These are phyloP conservation scores for Porites rus DNA, from an alignment of 92 coral and sea anemone genomes.

Conservation along the genomic window DNA sequence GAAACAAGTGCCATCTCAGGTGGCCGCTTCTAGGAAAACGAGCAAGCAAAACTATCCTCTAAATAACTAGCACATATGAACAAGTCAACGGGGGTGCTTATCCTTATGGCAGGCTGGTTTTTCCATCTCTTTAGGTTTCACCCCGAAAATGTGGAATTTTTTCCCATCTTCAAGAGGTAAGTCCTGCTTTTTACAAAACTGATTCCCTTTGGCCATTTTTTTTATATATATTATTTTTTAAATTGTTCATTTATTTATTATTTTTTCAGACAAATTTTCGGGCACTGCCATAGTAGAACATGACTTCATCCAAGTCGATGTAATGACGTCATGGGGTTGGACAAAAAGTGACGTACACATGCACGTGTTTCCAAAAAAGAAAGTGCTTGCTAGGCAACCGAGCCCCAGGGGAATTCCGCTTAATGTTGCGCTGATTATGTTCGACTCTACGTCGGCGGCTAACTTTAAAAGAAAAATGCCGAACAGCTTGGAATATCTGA, in stretches of 20 bases:
- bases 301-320: slow-evolving; percentile 84
- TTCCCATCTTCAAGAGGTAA: too few species aligned
- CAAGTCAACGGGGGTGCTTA: too few species aligned
- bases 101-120: too few species aligned
- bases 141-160: too few species aligned
- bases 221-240: too few species aligned
- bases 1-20: too few species aligned
- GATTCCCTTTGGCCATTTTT: too few species aligned
- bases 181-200: too few species aligned
- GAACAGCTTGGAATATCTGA: background rate
- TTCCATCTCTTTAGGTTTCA: too few species aligned
- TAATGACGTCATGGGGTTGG: slow-evolving; percentile 33
- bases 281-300: slow-evolving; percentile 61
- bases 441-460: slow-evolving; percentile 62
- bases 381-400: background rate
- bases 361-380: background rate
- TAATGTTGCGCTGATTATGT: slow-evolving; percentile 77
- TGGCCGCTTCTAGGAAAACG: too few species aligned
- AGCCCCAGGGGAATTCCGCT: slow-evolving; percentile 68
- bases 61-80: too few species aligned
- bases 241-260: background rate
- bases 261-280: slow-evolving; percentile 29
- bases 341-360: slow-evolving; percentile 45
- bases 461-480: background rate
- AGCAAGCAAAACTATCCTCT: too few species aligned